These are phyloP conservation scores for Arenaria interpres DNA, from an alignment of 2,113 vertebrate species.

Conservation along the genomic window DNA sequence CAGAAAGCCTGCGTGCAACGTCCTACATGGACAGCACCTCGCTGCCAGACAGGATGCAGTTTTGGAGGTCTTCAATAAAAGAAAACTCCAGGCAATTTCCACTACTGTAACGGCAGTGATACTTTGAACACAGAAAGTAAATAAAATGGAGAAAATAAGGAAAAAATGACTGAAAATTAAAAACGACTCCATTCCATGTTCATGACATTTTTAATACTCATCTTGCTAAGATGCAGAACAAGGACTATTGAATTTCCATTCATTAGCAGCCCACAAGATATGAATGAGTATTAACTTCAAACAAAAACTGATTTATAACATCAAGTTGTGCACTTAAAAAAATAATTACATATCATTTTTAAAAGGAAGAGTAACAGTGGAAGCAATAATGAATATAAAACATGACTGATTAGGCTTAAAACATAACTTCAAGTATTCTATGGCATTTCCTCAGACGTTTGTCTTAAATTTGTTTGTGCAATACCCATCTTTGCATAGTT, in stretches of 20 bases:
- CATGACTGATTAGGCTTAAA: conserved; percentile 64
- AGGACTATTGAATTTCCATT: conserved; percentile 71
- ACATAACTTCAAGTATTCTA: conserved; percentile 79
- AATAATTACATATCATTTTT: conserved; percentile 74
- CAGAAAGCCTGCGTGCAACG: accelerated
- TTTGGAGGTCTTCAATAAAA: not conserved
- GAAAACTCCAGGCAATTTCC: not conserved
- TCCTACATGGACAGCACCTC: not conserved
- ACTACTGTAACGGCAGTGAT: not conserved
- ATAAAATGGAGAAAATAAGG: conserved; percentile 27
- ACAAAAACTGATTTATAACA: conserved; percentile 65
- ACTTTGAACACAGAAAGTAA: conserved; percentile 4
- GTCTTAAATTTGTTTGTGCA: conserved; percentile 86
- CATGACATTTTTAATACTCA: conserved; percentile 75
- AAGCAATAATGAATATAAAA: conserved; percentile 69
- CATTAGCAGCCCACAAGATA: conserved; percentile 70
- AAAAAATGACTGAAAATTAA: conserved; percentile 43
- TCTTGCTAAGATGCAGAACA: conserved; percentile 75
- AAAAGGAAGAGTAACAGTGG: conserved; percentile 70
- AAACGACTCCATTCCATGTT: conserved; percentile 67
- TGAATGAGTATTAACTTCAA: conserved; percentile 75
- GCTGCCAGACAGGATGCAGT: not conserved
- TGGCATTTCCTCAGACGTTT: conserved; percentile 66
- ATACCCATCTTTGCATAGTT: conserved; percentile 96
- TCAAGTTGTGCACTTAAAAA: conserved; percentile 72